Percentiles rank a stretch among this genome's conserved stretches.
phyloP scores from a whole-genome alignment of 2,888 invertebrate species.

The Chaitophorus viminalis region DNA sequence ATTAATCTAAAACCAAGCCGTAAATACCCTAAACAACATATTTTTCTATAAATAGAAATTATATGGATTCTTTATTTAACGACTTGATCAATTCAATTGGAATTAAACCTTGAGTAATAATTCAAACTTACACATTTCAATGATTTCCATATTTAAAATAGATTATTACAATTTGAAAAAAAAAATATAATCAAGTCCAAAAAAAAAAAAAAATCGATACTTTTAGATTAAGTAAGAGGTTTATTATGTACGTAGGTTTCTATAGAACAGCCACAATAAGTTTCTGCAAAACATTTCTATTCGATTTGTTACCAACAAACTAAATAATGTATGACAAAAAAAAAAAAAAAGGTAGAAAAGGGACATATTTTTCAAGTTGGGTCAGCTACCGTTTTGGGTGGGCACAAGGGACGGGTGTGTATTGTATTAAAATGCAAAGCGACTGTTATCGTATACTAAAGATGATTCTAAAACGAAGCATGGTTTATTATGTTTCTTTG shows the following conservation, averaged over 20 bases:
- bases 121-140: background rate
- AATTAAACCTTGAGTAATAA: background rate
- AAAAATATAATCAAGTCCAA: no score
- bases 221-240: constrained; percentile 17
- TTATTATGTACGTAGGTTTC: background rate
- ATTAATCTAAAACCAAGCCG: no score
- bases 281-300: constrained; percentile 12
- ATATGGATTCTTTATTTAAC: background rate
- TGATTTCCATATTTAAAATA: background rate
- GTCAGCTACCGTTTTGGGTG: background rate
- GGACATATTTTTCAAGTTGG: constrained; percentile 8
- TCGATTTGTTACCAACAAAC: constrained; percentile 24
- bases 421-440: background rate
- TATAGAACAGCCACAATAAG: background rate
- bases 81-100: background rate
- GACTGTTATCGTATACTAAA: background rate
- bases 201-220: background rate
- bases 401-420: background rate
- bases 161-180: no score
- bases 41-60: background rate
- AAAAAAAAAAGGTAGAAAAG: constrained; percentile 24
- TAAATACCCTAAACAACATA: no score
- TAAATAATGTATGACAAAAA: constrained; percentile 13
- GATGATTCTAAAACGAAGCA: background rate
- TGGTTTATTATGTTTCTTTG: background rate